Base-by-base conservation (phyloP, 2,113 vertebrate genomes). In the Megaceryle maxima region DNA sequence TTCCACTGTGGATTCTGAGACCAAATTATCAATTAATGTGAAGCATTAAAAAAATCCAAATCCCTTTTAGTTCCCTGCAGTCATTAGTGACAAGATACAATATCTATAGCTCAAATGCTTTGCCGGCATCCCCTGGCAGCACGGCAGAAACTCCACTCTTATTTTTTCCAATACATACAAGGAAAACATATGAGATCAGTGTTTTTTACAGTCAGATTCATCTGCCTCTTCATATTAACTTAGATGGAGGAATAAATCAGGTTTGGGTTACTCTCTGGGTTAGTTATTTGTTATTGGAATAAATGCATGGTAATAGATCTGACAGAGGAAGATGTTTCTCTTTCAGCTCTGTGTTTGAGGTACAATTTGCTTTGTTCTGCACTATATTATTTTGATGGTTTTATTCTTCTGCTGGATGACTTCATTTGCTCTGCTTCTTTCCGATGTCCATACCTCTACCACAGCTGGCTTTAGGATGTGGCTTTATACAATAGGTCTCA, bases 21-120 rank as follows among this genome's bases (percentile, higher is more conserved):
- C 94, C 88, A 88, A 95, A 97, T 96, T 88, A 97, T 97, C 97
- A 95, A 96, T 97, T 95, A 97, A 95, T 97, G 92, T 90, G 94
- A 94, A 83, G 81, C 90, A 96, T 96, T 94, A 94, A 95, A 96
- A 96, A 97, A 97, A 90, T 82, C 78, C 86, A 94, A 96, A 93
- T 96, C 94, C 90, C 70, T 84, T 95, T 94, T 93, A 94, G 94
- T 96, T 95, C 94, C 91, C 92, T 92, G 77, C 90, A 95, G 95
- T 96, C 94, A 94, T 95, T 95, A 97, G 93, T 94, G 88, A 92
- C 90, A 94, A 93, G 93, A 95, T 95, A 79, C 92, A 95, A 83
- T 92, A 94, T 92, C 94, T 96, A 88, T 94, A 87, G 91, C 77
- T 95, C 75, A 91, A 81, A 76, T 67, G 87, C 80, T 88, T 88